phyloP scores from a whole-genome alignment of 2,113 vertebrate genomes.

The Procapra przewalskii region DNA sequence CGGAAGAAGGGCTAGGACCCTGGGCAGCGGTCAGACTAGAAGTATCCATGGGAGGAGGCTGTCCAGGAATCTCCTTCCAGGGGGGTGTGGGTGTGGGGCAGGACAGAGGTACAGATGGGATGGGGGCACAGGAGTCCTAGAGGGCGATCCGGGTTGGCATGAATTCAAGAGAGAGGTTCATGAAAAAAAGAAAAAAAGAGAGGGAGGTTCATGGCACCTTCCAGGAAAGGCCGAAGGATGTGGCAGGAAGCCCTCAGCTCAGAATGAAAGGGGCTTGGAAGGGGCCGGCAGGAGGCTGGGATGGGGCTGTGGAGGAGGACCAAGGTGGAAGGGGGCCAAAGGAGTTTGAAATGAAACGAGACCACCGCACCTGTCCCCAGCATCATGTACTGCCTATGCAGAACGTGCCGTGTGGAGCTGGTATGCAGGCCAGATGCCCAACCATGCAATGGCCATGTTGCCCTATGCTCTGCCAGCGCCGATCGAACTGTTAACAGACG shows the following conservation, averaged over 20 bases:
- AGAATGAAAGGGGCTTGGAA: background rate
- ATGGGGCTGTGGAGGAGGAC: background rate
- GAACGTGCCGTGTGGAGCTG: background rate
- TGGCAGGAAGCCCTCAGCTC: background rate
- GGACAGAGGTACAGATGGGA: background rate
- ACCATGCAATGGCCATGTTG: background rate
- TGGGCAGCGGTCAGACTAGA: background rate
- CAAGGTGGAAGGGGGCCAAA: background rate
- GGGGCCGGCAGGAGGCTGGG: background rate
- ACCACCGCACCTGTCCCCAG: no score
- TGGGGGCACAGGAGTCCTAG: no score
- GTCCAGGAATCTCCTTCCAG: background rate
- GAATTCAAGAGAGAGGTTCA: background rate
- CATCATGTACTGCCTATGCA: fast-evolving
- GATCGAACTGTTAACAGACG: fast-evolving
- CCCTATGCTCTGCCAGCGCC: fast-evolving
- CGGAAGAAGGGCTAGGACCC: background rate
- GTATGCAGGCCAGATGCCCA: background rate
- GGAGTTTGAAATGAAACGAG: background rate
- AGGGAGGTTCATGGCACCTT: background rate
- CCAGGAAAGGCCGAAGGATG: background rate
- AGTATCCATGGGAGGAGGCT: background rate
- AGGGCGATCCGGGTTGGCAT: background rate
- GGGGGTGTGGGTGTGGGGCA: no score
- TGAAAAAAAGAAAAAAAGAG: background rate